Percentiles rank a stretch among this genome's conserved stretches.
phyloP scores from a whole-genome alignment of 2,888 invertebrate species.

The Metalampra italica region DNA sequence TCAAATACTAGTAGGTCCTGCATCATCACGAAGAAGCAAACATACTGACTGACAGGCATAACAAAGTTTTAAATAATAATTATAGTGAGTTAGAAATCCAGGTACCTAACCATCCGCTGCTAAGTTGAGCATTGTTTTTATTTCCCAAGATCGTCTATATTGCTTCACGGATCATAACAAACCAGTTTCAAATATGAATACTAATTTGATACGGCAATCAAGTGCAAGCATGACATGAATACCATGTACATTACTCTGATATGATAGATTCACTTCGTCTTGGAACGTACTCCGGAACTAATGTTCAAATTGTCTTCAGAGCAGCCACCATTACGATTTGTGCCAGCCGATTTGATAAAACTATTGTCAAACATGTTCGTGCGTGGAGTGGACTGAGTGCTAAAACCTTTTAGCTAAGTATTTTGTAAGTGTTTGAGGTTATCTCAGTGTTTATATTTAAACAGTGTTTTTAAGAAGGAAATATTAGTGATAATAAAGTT shows the following conservation, averaged over 20 bases:
- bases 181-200: background rate
- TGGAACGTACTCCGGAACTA: background rate
- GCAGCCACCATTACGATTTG: conserved; percentile 7
- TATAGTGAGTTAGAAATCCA: too few species aligned
- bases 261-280: background rate
- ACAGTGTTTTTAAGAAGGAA: conserved; percentile 25
- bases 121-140: too few species aligned
- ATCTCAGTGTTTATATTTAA: conserved; percentile 17
- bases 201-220: background rate
- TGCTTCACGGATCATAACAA: background rate
- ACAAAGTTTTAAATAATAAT: too few species aligned
- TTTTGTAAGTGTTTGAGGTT: background rate
- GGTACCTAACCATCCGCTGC: too few species aligned
- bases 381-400: conserved; percentile 62
- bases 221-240: background rate
- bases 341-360: conserved; percentile 31
- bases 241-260: background rate
- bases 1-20: too few species aligned
- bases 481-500: conserved; percentile 32
- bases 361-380: conserved; percentile 58
- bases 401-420: conserved; percentile 16
- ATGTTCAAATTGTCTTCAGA: conserved; percentile 1
- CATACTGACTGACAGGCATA: too few species aligned
- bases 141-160: too few species aligned
- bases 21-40: too few species aligned